Evolutionary conservation across 1,140 invertebrate species (phyloP), one percentile per base, ranked within the genome.

Genomic region (Lepeophtheirus salmonis): DNA sequence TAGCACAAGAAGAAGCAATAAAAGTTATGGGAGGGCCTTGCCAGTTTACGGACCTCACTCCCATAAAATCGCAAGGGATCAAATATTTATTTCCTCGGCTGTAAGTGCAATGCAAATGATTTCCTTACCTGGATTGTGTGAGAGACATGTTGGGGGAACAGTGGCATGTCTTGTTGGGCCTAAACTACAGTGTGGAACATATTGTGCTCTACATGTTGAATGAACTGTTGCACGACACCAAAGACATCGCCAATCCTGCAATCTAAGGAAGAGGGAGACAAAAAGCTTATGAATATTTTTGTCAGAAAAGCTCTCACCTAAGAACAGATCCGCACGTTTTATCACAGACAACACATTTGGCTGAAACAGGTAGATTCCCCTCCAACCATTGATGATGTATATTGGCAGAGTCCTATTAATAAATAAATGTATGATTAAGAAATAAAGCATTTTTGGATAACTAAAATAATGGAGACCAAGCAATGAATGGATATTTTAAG

Each of bases 341-440:
- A 67, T 95, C 89, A 75, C 91, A 97, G n/a, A 89, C 78, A 56
- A 78, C 75, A 73, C 92, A 97, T 71, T 91, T 89, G 58, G 89
- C 84, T 59, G 88, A 87, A 20, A 95, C 89, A 10, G 90, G 89
- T 56, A 96, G 74, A 74, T 97, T 97, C 24, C 92, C 92, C 73
- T 96, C 90, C 76, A 96, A 80, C 92, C 92, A 97, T 68, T 97
- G 92, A 74, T 97, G 91, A 17, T 89, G 89, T 86, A 95, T 91
- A 12, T 60, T 41, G 6, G 30, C n/a, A n/a, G 30, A 41, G n/a
- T 41, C 30, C 30, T 41, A 41, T 10, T 10, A 41, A 41, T 6
- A 10, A 41, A 10, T 41, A n/a, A n/a, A n/a, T n/a, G n/a, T n/a
- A n/a, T n/a, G n/a, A n/a, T n/a, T n/a, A n/a, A n/a, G n/a, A n/a